Base-by-base conservation (phyloP, 2,888 invertebrate genomes). In the Lasius platythorax region DNA sequence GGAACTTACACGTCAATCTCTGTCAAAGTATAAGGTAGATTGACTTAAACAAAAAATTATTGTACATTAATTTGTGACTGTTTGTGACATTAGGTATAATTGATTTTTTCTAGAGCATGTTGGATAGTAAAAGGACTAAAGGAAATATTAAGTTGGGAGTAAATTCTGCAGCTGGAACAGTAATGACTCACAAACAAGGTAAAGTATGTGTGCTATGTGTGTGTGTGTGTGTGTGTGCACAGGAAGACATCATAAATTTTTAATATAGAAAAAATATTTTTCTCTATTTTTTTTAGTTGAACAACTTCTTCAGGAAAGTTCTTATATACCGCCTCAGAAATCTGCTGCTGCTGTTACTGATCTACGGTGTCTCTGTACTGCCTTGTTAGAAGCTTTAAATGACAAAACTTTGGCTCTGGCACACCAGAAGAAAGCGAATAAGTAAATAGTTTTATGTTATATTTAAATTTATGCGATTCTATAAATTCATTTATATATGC, bases 171-270 rank as follows among this genome's bases (percentile, higher is more conserved):
- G 96, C 96, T 75, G 97, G 97, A 92, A 96, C 96, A 91, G 96
- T 98, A 92, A 97, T 98, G 95, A 97, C 97, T 28, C 97, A 98
- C 93, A 97, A 97, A 93, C 98, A 98, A 97, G 98, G 98, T 98
- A 61, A 81, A 46, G n/a, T 23, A 40, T 33, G 2, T 33, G 30
- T 33, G 30, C 18, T 46, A 15, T 18, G 5, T 18, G 12, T 50
- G 5, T 50, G 1, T n/a, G 6, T 53, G n/a, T 11, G 1, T 67
- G 8, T 2, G n/a, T 33, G 9, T 23, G 53, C 5, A 37, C 1
- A 18, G 33, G 0, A 63, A 23, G 3, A 56, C 15, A 61, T 28
- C 5, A 75, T 67, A 78, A 64, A 40, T 18, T 0, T 28, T 23
- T 82, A 64, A 50, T 46, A 43, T 56, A 2, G 50, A 68, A 46